Conservation (phyloP, 2,113 vertebrate genomes). For the Heterotis niloticus region DNA sequence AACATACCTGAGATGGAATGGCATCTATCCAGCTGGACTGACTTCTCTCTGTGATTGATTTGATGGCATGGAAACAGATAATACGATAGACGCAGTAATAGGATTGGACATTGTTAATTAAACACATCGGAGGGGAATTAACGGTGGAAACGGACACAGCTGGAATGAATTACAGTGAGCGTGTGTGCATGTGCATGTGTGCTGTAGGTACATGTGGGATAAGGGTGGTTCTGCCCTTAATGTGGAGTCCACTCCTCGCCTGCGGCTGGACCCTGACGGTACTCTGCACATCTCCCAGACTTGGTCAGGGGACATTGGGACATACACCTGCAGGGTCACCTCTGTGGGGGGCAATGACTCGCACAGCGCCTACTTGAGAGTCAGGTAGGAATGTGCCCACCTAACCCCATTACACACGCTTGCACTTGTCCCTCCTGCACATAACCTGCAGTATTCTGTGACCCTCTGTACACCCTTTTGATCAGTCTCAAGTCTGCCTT, state of each 20-base stretch:
- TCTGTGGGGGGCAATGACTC: constrained; percentile 93
- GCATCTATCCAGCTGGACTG: no score
- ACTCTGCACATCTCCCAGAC: constrained; percentile 93
- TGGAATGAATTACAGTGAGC: constrained; percentile 56
- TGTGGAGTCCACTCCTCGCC: constrained; percentile 66
- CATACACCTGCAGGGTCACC: constrained; percentile 88
- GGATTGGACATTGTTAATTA: constrained; percentile 70
- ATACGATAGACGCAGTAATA: constrained; percentile 73
- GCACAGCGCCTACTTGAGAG: constrained; percentile 81
- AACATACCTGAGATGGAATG: neutral
- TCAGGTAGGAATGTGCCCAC: constrained; percentile 69
- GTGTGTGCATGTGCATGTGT: constrained; percentile 29
- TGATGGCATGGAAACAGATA: constrained; percentile 64
- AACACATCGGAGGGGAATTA: constrained; percentile 66
- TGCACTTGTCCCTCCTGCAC: neutral
- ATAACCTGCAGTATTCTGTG: no score
- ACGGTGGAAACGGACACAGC: constrained; percentile 55
- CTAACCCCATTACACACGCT: neutral
- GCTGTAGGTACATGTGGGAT: constrained; percentile 83
- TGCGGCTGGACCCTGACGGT: constrained; percentile 77
- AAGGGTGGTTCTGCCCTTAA: constrained; percentile 75
- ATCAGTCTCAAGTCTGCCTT: constrained; percentile 15
- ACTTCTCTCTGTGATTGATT: constrained; percentile 61
- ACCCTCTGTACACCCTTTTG: constrained; percentile 25
- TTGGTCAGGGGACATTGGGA: constrained; percentile 96